phyloP scores from a whole-genome alignment of 1,140 invertebrate species.

The Drosophila sechellia region DNA sequence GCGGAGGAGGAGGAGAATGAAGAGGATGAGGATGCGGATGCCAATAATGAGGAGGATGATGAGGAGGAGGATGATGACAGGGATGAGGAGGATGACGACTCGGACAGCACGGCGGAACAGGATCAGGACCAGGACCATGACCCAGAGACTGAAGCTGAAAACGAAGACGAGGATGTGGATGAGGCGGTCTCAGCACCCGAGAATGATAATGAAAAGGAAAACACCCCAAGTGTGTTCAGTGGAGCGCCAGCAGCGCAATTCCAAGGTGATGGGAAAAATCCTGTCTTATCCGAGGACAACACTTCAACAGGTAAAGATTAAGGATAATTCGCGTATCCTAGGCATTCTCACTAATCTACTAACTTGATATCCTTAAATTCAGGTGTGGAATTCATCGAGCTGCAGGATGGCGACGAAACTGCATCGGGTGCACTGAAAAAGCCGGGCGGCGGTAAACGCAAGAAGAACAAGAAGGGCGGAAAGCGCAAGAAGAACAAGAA shows the following conservation, averaged over 20 bases:
- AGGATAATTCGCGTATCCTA: too few species aligned
- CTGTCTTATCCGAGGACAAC: conserved; percentile 38
- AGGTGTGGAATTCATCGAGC: conserved; percentile 73
- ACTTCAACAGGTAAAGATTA: conserved; percentile 37
- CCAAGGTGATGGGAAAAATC: conserved; percentile 46
- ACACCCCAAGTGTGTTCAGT: conserved; percentile 24
- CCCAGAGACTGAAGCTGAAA: conserved; percentile 38
- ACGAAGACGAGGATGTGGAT: conserved; percentile 43
- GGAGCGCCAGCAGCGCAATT: conserved; percentile 8
- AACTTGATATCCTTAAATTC: too few species aligned
- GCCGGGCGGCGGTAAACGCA: conserved; percentile 66
- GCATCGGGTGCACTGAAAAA: conserved; percentile 52
- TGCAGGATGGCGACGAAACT: conserved; percentile 53
- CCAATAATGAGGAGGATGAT: conserved; percentile 30
- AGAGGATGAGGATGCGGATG: conserved; percentile 25
- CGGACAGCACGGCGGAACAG: conserved; percentile 43
- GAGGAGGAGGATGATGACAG: conserved; percentile 29
- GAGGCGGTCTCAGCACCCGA: conserved; percentile 53
- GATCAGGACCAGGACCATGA: conserved; percentile 19
- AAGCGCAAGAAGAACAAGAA: conserved; percentile 59
- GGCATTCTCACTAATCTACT: neutral
- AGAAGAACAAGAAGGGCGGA: conserved; percentile 59
- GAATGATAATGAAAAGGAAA: conserved; percentile 63
- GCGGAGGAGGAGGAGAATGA: conserved; percentile 44
- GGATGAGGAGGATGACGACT: conserved; percentile 38